Conservation (phyloP, 2,888 invertebrate genomes). For the Drepana falcataria region DNA sequence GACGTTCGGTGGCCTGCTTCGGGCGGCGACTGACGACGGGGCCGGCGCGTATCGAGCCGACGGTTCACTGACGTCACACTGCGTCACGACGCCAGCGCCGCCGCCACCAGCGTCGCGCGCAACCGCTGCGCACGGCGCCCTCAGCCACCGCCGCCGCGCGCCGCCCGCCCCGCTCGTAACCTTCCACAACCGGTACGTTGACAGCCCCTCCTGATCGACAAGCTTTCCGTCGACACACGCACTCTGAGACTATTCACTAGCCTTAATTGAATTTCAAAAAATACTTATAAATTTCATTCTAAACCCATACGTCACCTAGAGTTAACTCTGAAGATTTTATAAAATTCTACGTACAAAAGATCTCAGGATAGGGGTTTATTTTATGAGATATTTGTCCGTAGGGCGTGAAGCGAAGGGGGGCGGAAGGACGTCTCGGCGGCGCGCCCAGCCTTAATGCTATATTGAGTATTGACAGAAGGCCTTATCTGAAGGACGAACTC, state of each 20-base stretch:
- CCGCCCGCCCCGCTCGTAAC: slow-evolving; percentile 56
- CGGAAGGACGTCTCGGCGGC: slow-evolving; percentile 40
- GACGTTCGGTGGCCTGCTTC: slow-evolving; percentile 71
- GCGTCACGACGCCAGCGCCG: slow-evolving; percentile 80
- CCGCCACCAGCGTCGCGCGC: slow-evolving; percentile 61
- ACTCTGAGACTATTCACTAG: slow-evolving; percentile 17
- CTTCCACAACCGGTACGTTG: slow-evolving; percentile 67
- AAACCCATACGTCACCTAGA: background rate
- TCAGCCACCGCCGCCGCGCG: slow-evolving; percentile 37
- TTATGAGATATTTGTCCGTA: slow-evolving; percentile 36
- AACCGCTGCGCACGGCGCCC: slow-evolving; percentile 62
- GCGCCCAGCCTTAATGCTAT: slow-evolving; percentile 35
- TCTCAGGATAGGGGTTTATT: slow-evolving; percentile 27
- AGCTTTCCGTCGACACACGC: slow-evolving; percentile 38
- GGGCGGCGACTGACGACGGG: slow-evolving; percentile 79
- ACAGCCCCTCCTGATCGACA: slow-evolving; percentile 57
- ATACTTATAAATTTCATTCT: background rate
- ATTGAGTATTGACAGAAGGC: slow-evolving; percentile 35
- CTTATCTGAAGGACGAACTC: slow-evolving; percentile 32
- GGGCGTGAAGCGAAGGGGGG: slow-evolving; percentile 33
- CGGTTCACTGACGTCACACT: slow-evolving; percentile 85
- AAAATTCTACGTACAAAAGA: slow-evolving; percentile 18
- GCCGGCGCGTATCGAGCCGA: slow-evolving; percentile 82
- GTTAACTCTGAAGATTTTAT: slow-evolving; percentile 2
- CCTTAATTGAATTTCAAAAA: slow-evolving; percentile 11